Conservation (phyloP, 2,797 vertebrate genomes). For the Lates japonicus region DNA sequence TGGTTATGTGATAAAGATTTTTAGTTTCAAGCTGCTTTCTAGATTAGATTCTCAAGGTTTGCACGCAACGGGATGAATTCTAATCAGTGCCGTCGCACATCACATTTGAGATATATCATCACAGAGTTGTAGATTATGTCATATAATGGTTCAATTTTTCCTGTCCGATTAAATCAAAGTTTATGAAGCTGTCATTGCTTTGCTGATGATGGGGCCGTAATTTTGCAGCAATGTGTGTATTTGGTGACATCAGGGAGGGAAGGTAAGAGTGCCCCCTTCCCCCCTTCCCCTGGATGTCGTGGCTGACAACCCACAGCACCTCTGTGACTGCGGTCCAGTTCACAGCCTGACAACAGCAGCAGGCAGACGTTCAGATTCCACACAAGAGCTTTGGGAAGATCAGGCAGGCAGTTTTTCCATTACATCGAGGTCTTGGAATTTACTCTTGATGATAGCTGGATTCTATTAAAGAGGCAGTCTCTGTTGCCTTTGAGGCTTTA, state of each 20-base stretch:
- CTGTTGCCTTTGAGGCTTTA: constrained; percentile 69
- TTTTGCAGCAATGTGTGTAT: constrained; percentile 75
- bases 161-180: constrained; percentile 85
- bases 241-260: constrained; percentile 72
- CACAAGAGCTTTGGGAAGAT: constrained; percentile 54
- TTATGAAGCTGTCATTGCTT: constrained; percentile 85
- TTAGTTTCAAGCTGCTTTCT: constrained; percentile 58
- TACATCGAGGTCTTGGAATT: constrained; percentile 80
- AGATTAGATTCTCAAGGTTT: constrained; percentile 76
- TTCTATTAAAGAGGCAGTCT: constrained; percentile 71
- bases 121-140: constrained; percentile 80
- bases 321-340: constrained; percentile 34
- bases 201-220: constrained; percentile 78
- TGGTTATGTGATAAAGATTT: constrained; percentile 46
- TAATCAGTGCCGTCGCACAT: constrained; percentile 76
- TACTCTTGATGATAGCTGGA: constrained; percentile 73
- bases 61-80: constrained; percentile 73
- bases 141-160: constrained; percentile 83
- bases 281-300: constrained; percentile 15
- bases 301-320: constrained; percentile 52
- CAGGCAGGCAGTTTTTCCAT: constrained; percentile 75
- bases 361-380: constrained; percentile 44
- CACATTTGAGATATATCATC: constrained; percentile 78
- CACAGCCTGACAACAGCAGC: constrained; percentile 43
- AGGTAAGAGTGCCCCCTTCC: neutral